A percentile compares a stretch with the other conserved stretches of the same genome.
These are phyloP conservation scores for Uloborus diversus DNA, from an alignment of 1,140 invertebrate species.

Conservation along the genomic window DNA sequence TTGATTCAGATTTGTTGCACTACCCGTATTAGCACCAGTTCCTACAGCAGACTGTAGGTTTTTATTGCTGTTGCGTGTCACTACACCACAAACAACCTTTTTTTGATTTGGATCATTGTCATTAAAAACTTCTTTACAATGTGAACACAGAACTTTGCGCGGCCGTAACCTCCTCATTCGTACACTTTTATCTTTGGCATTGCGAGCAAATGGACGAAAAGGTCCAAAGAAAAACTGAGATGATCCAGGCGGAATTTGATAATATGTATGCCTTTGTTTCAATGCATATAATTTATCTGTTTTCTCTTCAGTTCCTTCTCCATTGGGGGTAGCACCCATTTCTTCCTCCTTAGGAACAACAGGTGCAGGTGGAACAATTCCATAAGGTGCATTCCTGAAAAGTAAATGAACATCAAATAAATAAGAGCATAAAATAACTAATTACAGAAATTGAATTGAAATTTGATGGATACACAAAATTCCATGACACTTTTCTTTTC, in stretches of 20 bases:
- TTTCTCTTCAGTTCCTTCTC: slow-evolving; percentile 68
- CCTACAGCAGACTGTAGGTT: slow-evolving; percentile 4
- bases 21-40: slow-evolving; percentile 55
- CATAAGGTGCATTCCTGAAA: slow-evolving; percentile 52
- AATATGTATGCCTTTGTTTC: slow-evolving; percentile 81
- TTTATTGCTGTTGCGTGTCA: slow-evolving; percentile 46
- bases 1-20: slow-evolving; percentile 31
- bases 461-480: too few species aligned
- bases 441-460: too few species aligned
- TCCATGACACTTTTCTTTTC: too few species aligned
- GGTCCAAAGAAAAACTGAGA: slow-evolving; percentile 32
- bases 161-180: slow-evolving; percentile 81
- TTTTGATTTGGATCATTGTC: slow-evolving; percentile 62
- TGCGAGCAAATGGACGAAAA: slow-evolving; percentile 33
- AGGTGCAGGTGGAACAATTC: slow-evolving; percentile 25
- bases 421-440: too few species aligned
- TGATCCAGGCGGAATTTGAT: slow-evolving; percentile 61
- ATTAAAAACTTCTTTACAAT: slow-evolving; percentile 84
- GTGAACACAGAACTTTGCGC: slow-evolving; percentile 85
- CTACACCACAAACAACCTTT: slow-evolving; percentile 28
- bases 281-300: slow-evolving; percentile 74
- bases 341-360: neutral
- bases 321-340: slow-evolving; percentile 1
- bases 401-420: too few species aligned
- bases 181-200: slow-evolving; percentile 62